Evolutionary conservation across 1,140 invertebrate genomes (phyloP), one percentile per base, ranked within the genome.

Genomic region (Penaeus japonicus): DNA sequence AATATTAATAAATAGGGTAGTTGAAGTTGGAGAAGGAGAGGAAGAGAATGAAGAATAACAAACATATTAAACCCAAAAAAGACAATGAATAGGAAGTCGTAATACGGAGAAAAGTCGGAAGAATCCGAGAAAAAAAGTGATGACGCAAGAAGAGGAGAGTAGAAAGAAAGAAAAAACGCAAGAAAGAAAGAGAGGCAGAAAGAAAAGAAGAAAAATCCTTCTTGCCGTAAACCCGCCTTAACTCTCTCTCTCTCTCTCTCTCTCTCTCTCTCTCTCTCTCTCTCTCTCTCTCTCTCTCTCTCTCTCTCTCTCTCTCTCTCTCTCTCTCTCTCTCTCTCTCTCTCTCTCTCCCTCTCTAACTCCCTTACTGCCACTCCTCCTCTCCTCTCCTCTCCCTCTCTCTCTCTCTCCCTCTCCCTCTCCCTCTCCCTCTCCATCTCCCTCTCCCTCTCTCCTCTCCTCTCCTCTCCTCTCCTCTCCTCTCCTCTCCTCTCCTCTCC

Each of bases 371-470:
- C 15, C 27, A 39, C 73, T 75, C 73, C 30, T 27, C 30, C 73
- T 75, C 73, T 75, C 73, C 30, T 27, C 30, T 27, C 30, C 73
- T 75, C 73, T 75, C 73, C 30, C 73, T 75, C 73, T 75, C 73
- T 75, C 73, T 75, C 73, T 75, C 73, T 81, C 79, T 81, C 79
- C 55, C 79, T 81, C 79, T 81, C 79, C 55, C 79, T 81, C 79
- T 81, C 79, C 55, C 79, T 81, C 79, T 81, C 79, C 55, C 79
- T 81, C 79, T 81, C 39, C 55, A 35, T 81, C 39, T 81, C 79
- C 55, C 79, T 81, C 79, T 81, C 79, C 39, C 79, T 54, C 79
- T 81, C 30, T 54, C 79, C 32, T 30, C 32, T 54, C 39, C n/a
- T 53, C 53, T 81, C 39, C n/a, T n/a, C 27, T 39, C 27, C 78